Base-by-base conservation (phyloP, 1,140 invertebrate genomes). In the Polypedilum pembai region DNA sequence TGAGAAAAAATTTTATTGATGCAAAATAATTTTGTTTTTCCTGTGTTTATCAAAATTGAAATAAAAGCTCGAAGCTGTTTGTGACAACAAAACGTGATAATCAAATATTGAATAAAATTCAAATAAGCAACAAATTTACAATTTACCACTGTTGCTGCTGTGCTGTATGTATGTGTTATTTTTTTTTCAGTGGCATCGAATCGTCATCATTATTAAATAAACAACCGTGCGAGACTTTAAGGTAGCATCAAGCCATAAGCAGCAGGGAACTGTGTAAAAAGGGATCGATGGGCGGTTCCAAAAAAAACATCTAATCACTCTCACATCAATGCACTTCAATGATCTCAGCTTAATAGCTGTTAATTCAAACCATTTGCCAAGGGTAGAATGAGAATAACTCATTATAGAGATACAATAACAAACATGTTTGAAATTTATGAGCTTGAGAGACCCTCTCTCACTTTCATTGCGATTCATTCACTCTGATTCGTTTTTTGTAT, bases 251-350 rank as follows among this genome's bases (percentile, higher is more conserved):
- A 69, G 65, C 65, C 65, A 69, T 18, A 69, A 69, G 65, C 20
- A 69, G 65, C 65, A 18, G 65, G 17, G 45, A 15, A 17, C 8
- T 56, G 10, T 56, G 45, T 15, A 15, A 33, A 33, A n/a, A 56
- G 12, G n/a, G 45, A 56, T 56, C 45, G 15, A 69, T 69, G 65
- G 65, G 65, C 65, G 65, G 65, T 20, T 69, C 65, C 17, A 18
- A 69, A 33, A 33, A n/a, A 20, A 20, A 21, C 65, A 69, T 21
- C 17, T 69, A 21, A 69, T 69, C 65, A 69, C 65, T 69, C 20
- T 69, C 65, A 69, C 65, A 69, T 69, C 65, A 69, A n/a, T 18
- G 17, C 65, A 69, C 65, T 69, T 69, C 17, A 69, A 69, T 69
- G 65, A 10, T 8, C 45, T 56, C 45, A 56, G 17, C 18, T 69